Conservation (phyloP, 2,797 vertebrate species). For the Paguma larvata region DNA sequence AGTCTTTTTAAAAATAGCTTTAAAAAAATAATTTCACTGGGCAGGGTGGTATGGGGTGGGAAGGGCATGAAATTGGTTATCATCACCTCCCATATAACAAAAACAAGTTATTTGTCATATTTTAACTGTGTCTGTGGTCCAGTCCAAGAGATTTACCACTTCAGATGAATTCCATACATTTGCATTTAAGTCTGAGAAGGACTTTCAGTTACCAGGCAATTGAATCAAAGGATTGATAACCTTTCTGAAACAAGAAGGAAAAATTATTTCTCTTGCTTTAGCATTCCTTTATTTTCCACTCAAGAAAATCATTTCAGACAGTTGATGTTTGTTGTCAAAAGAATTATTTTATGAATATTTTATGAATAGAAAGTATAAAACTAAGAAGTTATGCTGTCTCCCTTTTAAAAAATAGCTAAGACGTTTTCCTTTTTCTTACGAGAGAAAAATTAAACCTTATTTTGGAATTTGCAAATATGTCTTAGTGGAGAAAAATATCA, state of each 20-base stretch:
- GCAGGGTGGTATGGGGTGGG: neutral
- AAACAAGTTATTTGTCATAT: neutral
- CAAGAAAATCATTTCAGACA: conserved; percentile 51
- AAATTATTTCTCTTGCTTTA: neutral
- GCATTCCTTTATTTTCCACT: conserved; percentile 7
- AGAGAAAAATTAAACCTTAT: neutral
- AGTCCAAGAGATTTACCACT: neutral
- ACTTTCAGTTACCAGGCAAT: neutral
- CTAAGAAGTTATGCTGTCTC: neutral
- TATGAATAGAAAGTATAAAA: conserved; percentile 36
- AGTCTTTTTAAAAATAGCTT: neutral
- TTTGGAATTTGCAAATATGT: conserved; percentile 20
- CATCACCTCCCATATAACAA: neutral
- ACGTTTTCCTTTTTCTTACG: neutral
- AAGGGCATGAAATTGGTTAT: neutral
- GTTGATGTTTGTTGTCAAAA: neutral
- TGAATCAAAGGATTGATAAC: neutral
- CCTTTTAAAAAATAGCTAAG: neutral
- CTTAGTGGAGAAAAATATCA: conserved; percentile 47
- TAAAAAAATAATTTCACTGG: neutral
- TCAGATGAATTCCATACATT: neutral
- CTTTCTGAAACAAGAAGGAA: conserved; percentile 57
- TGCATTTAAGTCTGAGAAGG: neutral
- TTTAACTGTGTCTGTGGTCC: neutral
- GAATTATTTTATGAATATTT: neutral